Evolutionary conservation across 1,140 invertebrate genomes (phyloP).

Genomic region (Eufriesea mexicana): DNA sequence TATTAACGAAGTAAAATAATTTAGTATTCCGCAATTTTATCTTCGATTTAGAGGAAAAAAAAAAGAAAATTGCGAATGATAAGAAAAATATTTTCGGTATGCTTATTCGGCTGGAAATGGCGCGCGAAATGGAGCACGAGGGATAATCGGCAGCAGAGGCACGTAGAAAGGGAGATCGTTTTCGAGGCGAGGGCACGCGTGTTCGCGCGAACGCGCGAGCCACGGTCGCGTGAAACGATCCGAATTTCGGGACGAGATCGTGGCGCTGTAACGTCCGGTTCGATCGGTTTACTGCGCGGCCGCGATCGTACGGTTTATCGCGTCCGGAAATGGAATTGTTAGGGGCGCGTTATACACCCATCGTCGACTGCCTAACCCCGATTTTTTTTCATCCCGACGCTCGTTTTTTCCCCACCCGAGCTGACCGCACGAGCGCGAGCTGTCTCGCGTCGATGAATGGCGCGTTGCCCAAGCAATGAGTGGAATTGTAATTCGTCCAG

Average conservation of each 20-base stretch:
- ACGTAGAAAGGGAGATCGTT: constrained; percentile 24
- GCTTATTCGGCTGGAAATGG: not conserved
- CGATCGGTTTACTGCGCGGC: constrained; percentile 73
- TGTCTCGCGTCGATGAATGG: constrained; percentile 24
- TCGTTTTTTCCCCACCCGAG: constrained; percentile 19
- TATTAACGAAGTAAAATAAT: no score
- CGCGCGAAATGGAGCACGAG: constrained; percentile 6
- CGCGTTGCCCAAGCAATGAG: not conserved
- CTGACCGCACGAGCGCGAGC: constrained; percentile 12
- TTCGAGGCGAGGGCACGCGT: not conserved
- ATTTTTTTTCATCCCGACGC: constrained; percentile 32
- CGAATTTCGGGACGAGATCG: constrained; percentile 70
- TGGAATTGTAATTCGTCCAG: not conserved
- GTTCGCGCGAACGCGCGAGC: constrained; percentile 6
- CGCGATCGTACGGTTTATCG: constrained; percentile 71
- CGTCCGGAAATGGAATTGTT: constrained; percentile 74
- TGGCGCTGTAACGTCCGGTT: constrained; percentile 61
- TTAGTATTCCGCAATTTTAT: no score
- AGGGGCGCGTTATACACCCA: constrained; percentile 62
- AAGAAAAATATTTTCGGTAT: no score
- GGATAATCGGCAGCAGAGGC: constrained; percentile 40
- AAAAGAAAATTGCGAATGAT: no score
- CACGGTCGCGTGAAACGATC: constrained; percentile 71
- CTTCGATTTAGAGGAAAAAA: no score
- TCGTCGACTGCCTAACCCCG: constrained; percentile 34